Percentiles rank a stretch among this genome's conserved stretches.
phyloP scores from a whole-genome alignment of 2,113 vertebrate species.

The Glareola pratincola region DNA sequence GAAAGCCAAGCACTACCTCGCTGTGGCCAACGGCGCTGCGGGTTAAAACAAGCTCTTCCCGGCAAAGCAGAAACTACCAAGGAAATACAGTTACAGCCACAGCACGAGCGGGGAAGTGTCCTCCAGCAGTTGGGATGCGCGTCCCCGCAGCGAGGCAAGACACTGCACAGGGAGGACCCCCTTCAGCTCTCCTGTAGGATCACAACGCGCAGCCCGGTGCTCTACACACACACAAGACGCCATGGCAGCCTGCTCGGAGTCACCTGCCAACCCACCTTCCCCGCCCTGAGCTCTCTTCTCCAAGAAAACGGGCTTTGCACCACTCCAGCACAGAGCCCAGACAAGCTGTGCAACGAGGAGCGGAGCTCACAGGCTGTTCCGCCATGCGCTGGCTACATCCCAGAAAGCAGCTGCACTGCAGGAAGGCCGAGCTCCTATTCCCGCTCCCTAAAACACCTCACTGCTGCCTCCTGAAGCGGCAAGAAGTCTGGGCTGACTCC shows the following conservation, averaged over 20 bases:
- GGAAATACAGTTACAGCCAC: accelerated
- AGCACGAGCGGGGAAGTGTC: accelerated
- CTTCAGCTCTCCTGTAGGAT: neutral
- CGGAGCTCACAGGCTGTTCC: neutral
- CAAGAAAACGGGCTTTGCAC: neutral
- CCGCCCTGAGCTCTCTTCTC: neutral
- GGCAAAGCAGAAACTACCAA: neutral
- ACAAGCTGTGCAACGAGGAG: neutral
- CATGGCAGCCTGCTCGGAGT: neutral
- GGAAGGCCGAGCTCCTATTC: neutral
- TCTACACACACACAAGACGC: neutral
- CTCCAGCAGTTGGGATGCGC: neutral
- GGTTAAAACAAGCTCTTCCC: neutral
- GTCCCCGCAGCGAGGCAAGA: neutral
- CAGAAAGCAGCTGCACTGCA: neutral
- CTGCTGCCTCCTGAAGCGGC: neutral
- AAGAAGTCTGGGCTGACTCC: neutral
- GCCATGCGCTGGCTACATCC: neutral
- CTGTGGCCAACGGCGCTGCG: neutral
- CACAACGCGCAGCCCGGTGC: neutral
- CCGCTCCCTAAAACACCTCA: neutral
- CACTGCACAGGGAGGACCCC: neutral
- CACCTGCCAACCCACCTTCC: neutral
- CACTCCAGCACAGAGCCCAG: neutral
- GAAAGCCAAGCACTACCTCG: neutral